Evolutionary conservation across 2,113 vertebrate species (phyloP), one percentile per base, ranked within the genome.

Genomic region (Orycteropus afer): DNA sequence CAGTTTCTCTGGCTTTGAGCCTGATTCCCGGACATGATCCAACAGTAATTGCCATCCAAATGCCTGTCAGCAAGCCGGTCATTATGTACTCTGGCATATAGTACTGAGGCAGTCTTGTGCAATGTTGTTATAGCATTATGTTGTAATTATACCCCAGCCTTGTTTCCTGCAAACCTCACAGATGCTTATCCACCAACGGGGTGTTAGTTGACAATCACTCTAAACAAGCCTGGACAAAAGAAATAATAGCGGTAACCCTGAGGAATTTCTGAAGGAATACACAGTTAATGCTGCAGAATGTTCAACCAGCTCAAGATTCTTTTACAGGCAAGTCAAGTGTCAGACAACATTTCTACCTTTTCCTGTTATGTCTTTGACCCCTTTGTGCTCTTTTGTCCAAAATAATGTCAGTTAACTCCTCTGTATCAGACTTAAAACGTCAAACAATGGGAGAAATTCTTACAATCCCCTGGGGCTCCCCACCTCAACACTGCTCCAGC

Each of bases 41-140:
- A 97, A 80, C 86, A 76, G 80, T 96, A 93, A 94, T 89, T 74
- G 27, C 57, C 42, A 84, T 93, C 89, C 90, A 96, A 94, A 97
- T 89, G 95, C 76, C 96, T 91, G 93, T 95, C 91, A 95, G 94
- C 23, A 51, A 96, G 79, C 71, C 32, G 78, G 93, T 95, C 81
- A 67, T 89, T 93, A 86, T 94, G 94, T 94, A 94, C 96, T 91
- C 97, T 96, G 93, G 94, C 95, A 91, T 53, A 76, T 10, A 80
- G 77, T 93, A 80, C 94, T 81, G 89, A 97, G 76, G 84, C 89
- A 32, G 42, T 90, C 95, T 97, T 97, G 93, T 89, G 95, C 89
- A 97, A 96, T 97, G 95, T 94, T 96, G 89, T 96, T 94, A 96
- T 53, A 92, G 93, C 80, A 86, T 94, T 91, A 97, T 97, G 93